A percentile compares a stretch with the other conserved stretches of the same genome.
Evolutionary conservation across 2,888 invertebrate genomes (phyloP).

Genomic region (Trichogramma dendrolimi): DNA sequence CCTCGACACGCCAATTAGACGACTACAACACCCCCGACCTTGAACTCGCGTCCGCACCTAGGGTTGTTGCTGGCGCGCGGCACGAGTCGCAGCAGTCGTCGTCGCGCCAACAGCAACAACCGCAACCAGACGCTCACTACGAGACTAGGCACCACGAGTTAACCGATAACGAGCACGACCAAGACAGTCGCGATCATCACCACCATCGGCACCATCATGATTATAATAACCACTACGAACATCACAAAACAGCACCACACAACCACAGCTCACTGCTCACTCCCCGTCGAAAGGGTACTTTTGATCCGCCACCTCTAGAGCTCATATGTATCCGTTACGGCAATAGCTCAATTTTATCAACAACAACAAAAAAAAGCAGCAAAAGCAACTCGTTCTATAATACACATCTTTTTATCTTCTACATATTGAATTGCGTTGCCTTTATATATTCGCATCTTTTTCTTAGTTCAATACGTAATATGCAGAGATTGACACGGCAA

Average conservation of each 20-base stretch:
- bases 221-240: conserved; percentile 22
- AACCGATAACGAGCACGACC: conserved; percentile 48
- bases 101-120: not conserved
- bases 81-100: no score
- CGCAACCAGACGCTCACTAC: not conserved
- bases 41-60: not conserved
- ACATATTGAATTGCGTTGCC: no score
- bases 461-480: no score
- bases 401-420: no score
- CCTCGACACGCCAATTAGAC: conserved; percentile 49
- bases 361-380: no score
- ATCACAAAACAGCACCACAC: conserved; percentile 45
- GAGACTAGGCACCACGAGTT: conserved; percentile 18
- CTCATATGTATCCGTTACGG: no score
- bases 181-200: conserved; percentile 36
- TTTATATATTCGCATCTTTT: no score
- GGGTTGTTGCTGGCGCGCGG: no score
- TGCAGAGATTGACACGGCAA: no score
- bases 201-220: conserved; percentile 40
- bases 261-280: conserved; percentile 51
- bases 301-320: conserved; percentile 12
- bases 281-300: conserved; percentile 48
- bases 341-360: no score
- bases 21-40: conserved; percentile 35
- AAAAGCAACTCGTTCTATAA: no score